Conservation (phyloP, 2,888 invertebrate genomes). For the Cephus rjabovi region DNA sequence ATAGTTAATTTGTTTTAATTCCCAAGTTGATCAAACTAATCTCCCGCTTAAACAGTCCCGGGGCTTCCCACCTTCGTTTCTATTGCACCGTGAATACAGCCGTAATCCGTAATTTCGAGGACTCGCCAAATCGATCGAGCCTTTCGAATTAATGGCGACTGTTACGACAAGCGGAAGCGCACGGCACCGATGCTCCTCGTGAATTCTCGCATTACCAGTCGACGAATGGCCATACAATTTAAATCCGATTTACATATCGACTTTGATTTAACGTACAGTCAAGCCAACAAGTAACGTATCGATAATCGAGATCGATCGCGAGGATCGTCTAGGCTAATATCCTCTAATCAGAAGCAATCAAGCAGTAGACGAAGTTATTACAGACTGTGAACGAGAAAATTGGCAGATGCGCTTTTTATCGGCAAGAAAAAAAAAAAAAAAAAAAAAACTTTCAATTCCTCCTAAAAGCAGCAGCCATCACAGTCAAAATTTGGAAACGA, state of each 20-base stretch:
- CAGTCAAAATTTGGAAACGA: neutral
- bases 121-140: neutral
- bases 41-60: neutral
- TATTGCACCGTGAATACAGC: neutral
- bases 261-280: neutral
- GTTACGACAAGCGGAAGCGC: neutral
- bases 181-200: neutral
- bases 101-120: neutral
- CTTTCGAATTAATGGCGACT: neutral
- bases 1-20: slow-evolving; percentile 6
- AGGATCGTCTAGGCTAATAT: neutral
- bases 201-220: neutral
- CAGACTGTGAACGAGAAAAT: neutral
- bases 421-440: neutral
- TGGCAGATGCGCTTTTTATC: neutral
- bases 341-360: neutral
- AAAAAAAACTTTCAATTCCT: neutral
- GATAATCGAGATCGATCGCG: neutral
- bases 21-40: neutral
- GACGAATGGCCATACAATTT: neutral
- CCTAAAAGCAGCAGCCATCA: neutral
- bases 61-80: neutral
- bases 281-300: neutral
- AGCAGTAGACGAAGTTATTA: neutral
- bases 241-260: neutral